Evolutionary conservation across 2,113 vertebrate species (phyloP).

Genomic region (Elachura formosa): DNA sequence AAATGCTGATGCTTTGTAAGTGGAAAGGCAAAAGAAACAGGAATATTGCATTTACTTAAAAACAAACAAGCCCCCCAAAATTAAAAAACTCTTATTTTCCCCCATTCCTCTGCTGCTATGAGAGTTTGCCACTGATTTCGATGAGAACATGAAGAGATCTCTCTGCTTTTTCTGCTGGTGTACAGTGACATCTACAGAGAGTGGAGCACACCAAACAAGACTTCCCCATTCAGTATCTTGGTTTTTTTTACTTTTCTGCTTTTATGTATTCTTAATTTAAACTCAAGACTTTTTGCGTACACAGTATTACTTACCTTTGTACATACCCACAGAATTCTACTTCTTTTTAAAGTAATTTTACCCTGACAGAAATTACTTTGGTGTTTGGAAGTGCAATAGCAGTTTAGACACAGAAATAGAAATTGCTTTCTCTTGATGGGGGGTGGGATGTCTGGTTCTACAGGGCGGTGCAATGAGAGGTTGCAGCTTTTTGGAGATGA

Average conservation of each 20-base stretch:
- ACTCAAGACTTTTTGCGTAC: not conserved
- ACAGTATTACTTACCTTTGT: not conserved
- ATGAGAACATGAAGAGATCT: not conserved
- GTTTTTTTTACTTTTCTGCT: not conserved
- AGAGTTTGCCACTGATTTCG: not conserved
- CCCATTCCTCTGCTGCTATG: not conserved
- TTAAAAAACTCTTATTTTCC: not conserved
- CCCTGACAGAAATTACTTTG: not conserved
- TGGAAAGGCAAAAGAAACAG: not conserved
- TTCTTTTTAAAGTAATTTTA: not conserved
- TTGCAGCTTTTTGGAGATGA: not conserved
- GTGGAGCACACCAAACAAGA: not conserved
- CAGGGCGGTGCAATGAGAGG: not conserved
- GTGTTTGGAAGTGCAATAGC: not conserved
- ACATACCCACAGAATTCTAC: not conserved
- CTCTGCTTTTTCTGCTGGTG: not conserved
- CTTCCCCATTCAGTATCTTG: not conserved
- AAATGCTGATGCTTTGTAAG: not conserved
- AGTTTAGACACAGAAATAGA: not conserved
- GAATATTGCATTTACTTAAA: not conserved
- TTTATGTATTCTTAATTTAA: not conserved
- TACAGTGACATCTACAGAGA: slow-evolving; percentile 58
- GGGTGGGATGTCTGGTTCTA: not conserved
- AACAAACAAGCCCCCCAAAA: accelerated
- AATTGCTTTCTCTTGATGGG: not conserved